Percentiles rank a stretch among this genome's conserved stretches.
Conservation (phyloP, 2,113 vertebrate species). For the Aramus guarauna region DNA sequence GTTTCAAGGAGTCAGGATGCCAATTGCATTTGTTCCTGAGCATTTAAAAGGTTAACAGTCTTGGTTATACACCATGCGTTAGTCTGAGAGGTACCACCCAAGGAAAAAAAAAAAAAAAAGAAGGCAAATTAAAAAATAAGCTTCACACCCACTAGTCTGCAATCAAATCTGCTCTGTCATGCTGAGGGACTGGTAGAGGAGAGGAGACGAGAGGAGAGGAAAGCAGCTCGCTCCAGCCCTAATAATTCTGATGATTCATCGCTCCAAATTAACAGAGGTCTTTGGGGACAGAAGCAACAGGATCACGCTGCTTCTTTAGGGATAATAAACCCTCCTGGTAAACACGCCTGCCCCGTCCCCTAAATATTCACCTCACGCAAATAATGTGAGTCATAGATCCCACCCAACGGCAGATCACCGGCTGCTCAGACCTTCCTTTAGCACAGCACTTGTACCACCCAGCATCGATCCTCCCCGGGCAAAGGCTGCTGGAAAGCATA, state of each 20-base stretch:
- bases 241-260: conserved; percentile 71
- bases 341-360: conserved; percentile 57
- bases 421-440: conserved; percentile 16
- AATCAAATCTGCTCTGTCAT: conserved; percentile 50
- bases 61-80: neutral
- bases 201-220: conserved; percentile 41
- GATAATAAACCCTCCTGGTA: conserved; percentile 66
- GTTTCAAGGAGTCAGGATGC: neutral
- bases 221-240: conserved; percentile 29
- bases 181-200: neutral
- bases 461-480: neutral
- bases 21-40: neutral
- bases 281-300: conserved; percentile 37
- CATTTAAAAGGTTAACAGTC: neutral
- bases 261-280: neutral
- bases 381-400: conserved; percentile 69
- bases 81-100: neutral
- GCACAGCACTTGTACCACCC: conserved; percentile 3
- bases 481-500: neutral
- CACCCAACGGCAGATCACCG: conserved; percentile 35
- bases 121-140: neutral
- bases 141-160: neutral
- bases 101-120: neutral
- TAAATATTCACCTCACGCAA: conserved; percentile 53
- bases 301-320: conserved; percentile 53